phyloP scores from a whole-genome alignment of 2,888 invertebrate genomes.

The Aethes cnicana region DNA sequence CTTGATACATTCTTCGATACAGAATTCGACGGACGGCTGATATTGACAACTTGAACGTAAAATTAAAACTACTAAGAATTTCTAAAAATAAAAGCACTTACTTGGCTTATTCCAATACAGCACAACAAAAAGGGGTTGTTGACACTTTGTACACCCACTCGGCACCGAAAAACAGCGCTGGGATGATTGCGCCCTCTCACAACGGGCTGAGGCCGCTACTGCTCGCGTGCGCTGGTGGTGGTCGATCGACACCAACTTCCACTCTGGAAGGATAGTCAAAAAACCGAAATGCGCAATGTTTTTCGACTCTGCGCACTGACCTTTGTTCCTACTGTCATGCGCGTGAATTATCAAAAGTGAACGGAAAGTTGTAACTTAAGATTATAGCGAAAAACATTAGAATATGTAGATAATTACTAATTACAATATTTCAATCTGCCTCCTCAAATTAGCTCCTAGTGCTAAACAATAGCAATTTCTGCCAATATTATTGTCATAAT shows the following conservation, averaged over 20 bases:
- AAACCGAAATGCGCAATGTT: conserved; percentile 75
- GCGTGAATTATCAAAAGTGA: conserved; percentile 44
- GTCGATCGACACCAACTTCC: conserved; percentile 65
- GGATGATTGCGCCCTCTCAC: conserved; percentile 47
- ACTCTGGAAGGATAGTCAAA: conserved; percentile 63
- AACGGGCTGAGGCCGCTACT: conserved; percentile 20
- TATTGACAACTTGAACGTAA: conserved; percentile 3
- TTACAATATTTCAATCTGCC: background rate
- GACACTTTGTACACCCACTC: conserved; percentile 58
- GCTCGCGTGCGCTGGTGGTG: conserved; percentile 34
- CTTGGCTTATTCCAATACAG: conserved; percentile 59
- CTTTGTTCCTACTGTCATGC: conserved; percentile 68
- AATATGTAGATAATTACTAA: background rate
- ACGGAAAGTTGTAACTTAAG: conserved; percentile 13
- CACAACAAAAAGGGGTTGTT: conserved; percentile 39
- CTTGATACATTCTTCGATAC: conserved; percentile 1
- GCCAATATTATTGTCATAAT: background rate
- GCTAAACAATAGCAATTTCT: conserved; percentile 23
- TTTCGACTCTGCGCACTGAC: conserved; percentile 79
- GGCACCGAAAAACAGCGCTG: conserved; percentile 75
- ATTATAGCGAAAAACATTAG: background rate
- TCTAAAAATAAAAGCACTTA: conserved; percentile 43
- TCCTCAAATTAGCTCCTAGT: conserved; percentile 1
- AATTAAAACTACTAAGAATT: conserved; percentile 14
- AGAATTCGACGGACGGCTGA: background rate